These are phyloP conservation scores for Chironomus tepperi DNA, from an alignment of 1,140 invertebrate genomes.

Conservation along the genomic window DNA sequence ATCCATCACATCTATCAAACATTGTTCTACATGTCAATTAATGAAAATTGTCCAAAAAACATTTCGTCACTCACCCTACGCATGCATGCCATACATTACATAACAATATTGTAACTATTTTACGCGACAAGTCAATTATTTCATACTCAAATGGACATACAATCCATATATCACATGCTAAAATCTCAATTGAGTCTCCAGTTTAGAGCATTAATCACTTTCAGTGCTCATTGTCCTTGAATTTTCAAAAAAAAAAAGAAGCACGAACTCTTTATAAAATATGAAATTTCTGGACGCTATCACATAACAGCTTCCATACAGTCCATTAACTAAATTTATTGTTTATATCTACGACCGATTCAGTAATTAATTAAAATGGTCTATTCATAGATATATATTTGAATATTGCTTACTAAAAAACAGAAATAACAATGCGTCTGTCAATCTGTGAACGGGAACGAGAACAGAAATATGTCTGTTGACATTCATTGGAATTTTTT, in stretches of 20 bases:
- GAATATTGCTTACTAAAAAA: too few relatives aligned
- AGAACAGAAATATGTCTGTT: neutral
- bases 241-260: too few relatives aligned
- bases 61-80: neutral
- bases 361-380: constrained; percentile 12
- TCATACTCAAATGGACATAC: neutral
- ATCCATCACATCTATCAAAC: too few relatives aligned
- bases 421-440: constrained; percentile 4
- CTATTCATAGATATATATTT: neutral
- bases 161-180: neutral
- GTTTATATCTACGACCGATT: neutral
- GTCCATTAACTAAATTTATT: constrained; percentile 24
- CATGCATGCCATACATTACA: too few relatives aligned
- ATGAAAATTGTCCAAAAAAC: neutral
- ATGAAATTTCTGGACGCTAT: neutral
- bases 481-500: constrained; percentile 19
- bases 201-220: constrained; percentile 17
- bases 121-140: constrained; percentile 21
- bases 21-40: too few relatives aligned
- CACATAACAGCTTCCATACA: neutral
- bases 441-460: neutral
- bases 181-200: neutral
- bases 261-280: too few relatives aligned
- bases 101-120: too few relatives aligned
- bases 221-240: neutral